Evolutionary conservation across 2,113 vertebrate genomes (phyloP), one percentile per base, ranked within the genome.

Genomic region (Phyllopteryx taeniolatus): DNA sequence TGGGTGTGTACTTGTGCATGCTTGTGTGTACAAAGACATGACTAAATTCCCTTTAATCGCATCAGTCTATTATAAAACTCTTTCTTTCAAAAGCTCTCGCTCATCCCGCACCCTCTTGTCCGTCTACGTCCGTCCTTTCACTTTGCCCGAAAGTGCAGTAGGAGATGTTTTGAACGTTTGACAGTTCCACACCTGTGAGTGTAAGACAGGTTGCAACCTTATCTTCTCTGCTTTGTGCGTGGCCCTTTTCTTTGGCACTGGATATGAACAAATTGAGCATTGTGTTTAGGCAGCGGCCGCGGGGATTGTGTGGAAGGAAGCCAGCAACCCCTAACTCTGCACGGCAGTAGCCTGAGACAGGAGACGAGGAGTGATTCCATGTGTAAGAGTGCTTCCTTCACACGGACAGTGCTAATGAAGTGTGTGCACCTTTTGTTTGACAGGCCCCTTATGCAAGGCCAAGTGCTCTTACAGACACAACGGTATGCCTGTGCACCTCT

Each of bases 161-260:
- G 70, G 35, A 39, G 83, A 87, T 88, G 91, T 92, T 92, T 91
- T 91, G 68, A 86, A 83, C 75, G 73, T 86, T 89, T 88, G 70
- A 78, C 70, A 78, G 80, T 83, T 90, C 91, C 87, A 92, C 93
- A 95, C 92, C 93, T 95, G 93, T 91, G 91, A 87, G 74, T 89
- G 81, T 88, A 89, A 92, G 92, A 92, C 92, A 93, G 89, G 85
- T 86, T 92, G 92, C 91, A 95, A 96, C 92, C 89, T 94, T 94
- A 95, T 94, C 95, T 95, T 69, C 70, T 11, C 68, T 67, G 68
- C 4, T 85, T 90, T 92, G 89, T 89, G 71, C 88, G 91, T 90
- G 92, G 77, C 73, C 85, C 83, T 85, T 88, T 90, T 90, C 86
- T 85, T 88, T 81, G 78, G 82, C 65, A 35, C 51, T 83, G 86